These are phyloP conservation scores for Leptopilina boulardi DNA, from an alignment of 1,140 invertebrate species.

Conservation along the genomic window DNA sequence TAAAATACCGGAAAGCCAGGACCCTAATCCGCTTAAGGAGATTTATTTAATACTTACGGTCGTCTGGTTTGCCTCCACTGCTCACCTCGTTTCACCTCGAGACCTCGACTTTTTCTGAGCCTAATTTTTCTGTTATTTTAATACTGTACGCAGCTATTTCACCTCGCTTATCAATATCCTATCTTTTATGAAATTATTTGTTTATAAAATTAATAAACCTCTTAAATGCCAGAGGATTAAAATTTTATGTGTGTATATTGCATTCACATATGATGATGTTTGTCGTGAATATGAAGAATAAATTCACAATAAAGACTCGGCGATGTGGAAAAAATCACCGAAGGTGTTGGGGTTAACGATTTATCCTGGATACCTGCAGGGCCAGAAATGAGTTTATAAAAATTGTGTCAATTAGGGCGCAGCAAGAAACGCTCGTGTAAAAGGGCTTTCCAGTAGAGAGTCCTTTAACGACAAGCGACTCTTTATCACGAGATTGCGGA, in stretches of 20 bases:
- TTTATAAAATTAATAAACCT: no score
- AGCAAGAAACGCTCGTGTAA: constrained; percentile 53
- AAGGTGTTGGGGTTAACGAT: constrained; percentile 56
- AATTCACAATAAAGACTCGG: constrained; percentile 52
- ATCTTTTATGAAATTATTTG: no score
- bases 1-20: constrained; percentile 73
- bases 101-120: constrained; percentile 47
- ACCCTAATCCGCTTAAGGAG: constrained; percentile 71
- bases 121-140: constrained; percentile 50
- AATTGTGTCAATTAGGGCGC: constrained; percentile 68
- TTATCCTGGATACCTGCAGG: constrained; percentile 56
- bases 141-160: background rate
- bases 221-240: no score
- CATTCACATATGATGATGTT: no score
- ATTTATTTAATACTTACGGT: constrained; percentile 73
- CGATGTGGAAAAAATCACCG: constrained; percentile 49
- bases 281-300: no score
- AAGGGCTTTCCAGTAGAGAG: constrained; percentile 47
- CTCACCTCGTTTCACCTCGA: constrained; percentile 61
- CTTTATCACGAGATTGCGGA: constrained; percentile 57
- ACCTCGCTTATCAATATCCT: no score
- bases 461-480: constrained; percentile 47
- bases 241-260: no score
- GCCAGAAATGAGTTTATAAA: constrained; percentile 58
- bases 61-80: constrained; percentile 64